Percentiles rank a stretch among this genome's conserved stretches.
phyloP scores from a whole-genome alignment of 2,888 invertebrate species.

The Agriopis leucophaearia region DNA sequence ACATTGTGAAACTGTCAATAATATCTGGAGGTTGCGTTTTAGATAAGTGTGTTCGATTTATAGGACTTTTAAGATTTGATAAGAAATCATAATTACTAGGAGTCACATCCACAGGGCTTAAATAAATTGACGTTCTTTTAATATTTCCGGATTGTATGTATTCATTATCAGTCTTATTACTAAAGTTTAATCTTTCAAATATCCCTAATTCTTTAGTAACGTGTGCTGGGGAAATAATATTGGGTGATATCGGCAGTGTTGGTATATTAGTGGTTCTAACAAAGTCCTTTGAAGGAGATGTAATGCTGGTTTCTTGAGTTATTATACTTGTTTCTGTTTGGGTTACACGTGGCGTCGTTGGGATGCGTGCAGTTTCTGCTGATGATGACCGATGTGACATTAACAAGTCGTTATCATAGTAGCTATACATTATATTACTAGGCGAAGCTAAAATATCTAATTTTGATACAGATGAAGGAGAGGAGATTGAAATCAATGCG shows the following conservation, averaged over 20 bases:
- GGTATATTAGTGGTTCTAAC: slow-evolving; percentile 25
- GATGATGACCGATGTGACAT: slow-evolving; percentile 35
- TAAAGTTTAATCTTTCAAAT: slow-evolving; percentile 59
- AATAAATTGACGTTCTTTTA: slow-evolving; percentile 58
- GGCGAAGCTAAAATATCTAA: slow-evolving; percentile 28
- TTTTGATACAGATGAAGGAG: slow-evolving; percentile 49
- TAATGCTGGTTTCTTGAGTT: slow-evolving; percentile 28
- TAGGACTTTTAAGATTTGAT: slow-evolving; percentile 63
- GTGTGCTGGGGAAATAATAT: slow-evolving; percentile 31
- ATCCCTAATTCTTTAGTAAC: slow-evolving; percentile 54
- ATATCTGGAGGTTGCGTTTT: slow-evolving; percentile 74
- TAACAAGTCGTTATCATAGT: slow-evolving; percentile 23
- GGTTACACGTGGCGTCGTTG: slow-evolving; percentile 30
- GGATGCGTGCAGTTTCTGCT: slow-evolving; percentile 40
- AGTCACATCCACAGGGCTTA: slow-evolving; percentile 75
- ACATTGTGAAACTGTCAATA: slow-evolving; percentile 80
- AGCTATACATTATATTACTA: slow-evolving; percentile 29
- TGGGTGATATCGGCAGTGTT: slow-evolving; percentile 38
- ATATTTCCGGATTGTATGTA: slow-evolving; percentile 52
- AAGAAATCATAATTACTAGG: slow-evolving; percentile 71
- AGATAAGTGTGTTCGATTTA: slow-evolving; percentile 52
- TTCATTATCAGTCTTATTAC: slow-evolving; percentile 60
- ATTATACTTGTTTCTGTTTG: slow-evolving; percentile 36
- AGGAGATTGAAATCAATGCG: slow-evolving; percentile 22
- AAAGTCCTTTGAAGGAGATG: slow-evolving; percentile 31